Evolutionary conservation across 2,113 vertebrate genomes (phyloP), one percentile per base, ranked within the genome.

Genomic region (Noctilio leporinus): DNA sequence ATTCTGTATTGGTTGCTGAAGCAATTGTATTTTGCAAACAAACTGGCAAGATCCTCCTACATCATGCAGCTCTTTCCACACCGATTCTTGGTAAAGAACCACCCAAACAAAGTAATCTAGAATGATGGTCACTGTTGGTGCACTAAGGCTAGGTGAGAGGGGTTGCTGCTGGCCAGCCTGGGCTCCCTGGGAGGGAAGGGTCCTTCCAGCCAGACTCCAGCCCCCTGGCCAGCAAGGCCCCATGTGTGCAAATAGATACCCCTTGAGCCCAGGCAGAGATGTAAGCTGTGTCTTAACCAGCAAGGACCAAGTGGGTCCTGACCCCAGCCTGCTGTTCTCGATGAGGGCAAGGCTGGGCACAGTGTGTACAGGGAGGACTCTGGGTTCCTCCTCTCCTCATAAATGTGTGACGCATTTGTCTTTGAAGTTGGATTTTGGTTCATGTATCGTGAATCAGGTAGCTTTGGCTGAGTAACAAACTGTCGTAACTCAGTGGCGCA

Each of bases 301-400:
- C 38, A 4, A 22, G 91, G 38, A 22, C 59, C 12, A 49, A 91
- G 10, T n/a, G n/a, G n/a, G n/a, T n/a, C n/a, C 38, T 28, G 28
- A 62, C 7, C 10, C n/a, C n/a, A n/a, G n/a, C n/a, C n/a, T n/a
- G 64, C 30, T 2, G 4, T 24, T 45, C 51, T 35, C 40, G 51
- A 35, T 38, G 12, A 11, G 24, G 19, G 5, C n/a, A 4, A 7
- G 76, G 4, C 35, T 2, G 4, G 4, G 80, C 3, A 7, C n/a
- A n/a, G n/a, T n/a, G n/a, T n/a, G n/a, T n/a, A n/a, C n/a, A n/a
- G n/a, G n/a, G n/a, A n/a, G n/a, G n/a, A 14, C 65, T 33, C 55
- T 0, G 2, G 10, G 8, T 7, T 92, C 40, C 16, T n/a, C 22
- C 17, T 24, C 6, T 0, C 2, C n/a, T n/a, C n/a, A n/a, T n/a